phyloP scores from a whole-genome alignment of 2,888 invertebrate genomes.

The Chymomyza caudatula region DNA sequence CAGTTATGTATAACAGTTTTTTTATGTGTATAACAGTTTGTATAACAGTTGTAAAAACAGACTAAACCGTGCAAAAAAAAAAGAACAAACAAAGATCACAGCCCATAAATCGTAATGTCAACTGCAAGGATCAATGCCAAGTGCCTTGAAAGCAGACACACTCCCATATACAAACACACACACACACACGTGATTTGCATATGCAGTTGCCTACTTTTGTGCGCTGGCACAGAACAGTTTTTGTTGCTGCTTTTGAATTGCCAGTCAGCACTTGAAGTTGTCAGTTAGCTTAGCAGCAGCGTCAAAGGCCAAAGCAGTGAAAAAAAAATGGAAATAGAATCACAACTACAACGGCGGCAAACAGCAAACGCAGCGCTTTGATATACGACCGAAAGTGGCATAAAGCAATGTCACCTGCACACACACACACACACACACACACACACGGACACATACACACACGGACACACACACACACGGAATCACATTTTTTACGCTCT shows the following conservation, averaged over 20 bases:
- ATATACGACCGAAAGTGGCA: constrained; percentile 19
- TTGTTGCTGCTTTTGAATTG: constrained; percentile 20
- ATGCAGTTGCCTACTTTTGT: constrained; percentile 15
- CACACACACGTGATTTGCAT: constrained; percentile 5
- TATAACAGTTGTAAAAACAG: background rate
- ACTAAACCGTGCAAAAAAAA: background rate
- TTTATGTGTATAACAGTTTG: background rate
- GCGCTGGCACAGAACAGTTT: background rate
- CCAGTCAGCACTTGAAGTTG: constrained; percentile 52
- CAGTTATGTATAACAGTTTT: background rate
- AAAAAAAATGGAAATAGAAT: constrained; percentile 17
- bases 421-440: constrained; percentile 22
- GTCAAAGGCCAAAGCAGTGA: background rate
- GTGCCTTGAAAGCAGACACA: background rate
- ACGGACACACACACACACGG: constrained; percentile 11
- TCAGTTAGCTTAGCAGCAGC: constrained; percentile 38
- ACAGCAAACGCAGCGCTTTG: constrained; percentile 36
- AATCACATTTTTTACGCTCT: constrained; percentile 23
- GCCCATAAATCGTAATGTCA: background rate
- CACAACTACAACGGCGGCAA: constrained; percentile 17
- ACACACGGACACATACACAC: constrained; percentile 1
- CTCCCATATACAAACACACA: background rate
- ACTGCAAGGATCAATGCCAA: background rate
- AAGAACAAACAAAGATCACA: background rate
- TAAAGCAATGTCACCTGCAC: constrained; percentile 34